Conservation (phyloP, 1,140 invertebrate genomes). For the Drosophila lini region DNA sequence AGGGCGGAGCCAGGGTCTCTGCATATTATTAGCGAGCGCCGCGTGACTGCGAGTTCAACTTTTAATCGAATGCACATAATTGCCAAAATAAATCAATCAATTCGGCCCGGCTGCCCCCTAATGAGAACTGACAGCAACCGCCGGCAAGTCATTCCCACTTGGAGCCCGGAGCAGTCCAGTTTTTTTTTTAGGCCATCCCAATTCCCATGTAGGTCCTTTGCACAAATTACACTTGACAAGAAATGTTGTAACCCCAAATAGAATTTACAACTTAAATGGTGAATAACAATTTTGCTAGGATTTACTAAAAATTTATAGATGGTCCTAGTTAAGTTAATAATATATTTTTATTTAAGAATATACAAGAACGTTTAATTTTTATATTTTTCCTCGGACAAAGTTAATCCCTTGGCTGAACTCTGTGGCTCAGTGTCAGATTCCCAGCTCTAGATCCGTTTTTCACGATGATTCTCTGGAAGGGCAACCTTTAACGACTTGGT, state of each 20-base stretch:
- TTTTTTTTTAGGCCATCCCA: not conserved
- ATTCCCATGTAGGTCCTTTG: slow-evolving; percentile 26
- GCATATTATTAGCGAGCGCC: slow-evolving; percentile 75
- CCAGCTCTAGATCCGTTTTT: slow-evolving; percentile 18
- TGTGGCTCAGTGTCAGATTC: slow-evolving; percentile 25
- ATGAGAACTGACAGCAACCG: slow-evolving; percentile 72
- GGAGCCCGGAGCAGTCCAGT: slow-evolving; percentile 8
- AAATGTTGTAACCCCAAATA: not conserved
- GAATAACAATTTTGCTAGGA: not conserved
- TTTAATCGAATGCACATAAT: slow-evolving; percentile 83
- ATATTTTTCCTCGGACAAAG: not conserved
- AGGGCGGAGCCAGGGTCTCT: slow-evolving; percentile 25
- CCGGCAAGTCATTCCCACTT: slow-evolving; percentile 17
- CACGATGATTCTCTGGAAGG: slow-evolving; percentile 41
- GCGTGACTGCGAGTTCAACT: slow-evolving; percentile 72
- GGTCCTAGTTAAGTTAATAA: not conserved
- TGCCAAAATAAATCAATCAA: slow-evolving; percentile 84
- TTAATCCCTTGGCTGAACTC: slow-evolving; percentile 13
- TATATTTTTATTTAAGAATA: not conserved
- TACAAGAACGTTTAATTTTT: too few species aligned
- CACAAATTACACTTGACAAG: slow-evolving; percentile 60
- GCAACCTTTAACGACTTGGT: slow-evolving; percentile 60
- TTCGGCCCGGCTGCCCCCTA: slow-evolving; percentile 65
- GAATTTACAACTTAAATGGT: not conserved
- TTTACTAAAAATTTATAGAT: not conserved